phyloP scores from a whole-genome alignment of 2,113 vertebrate genomes.

The Microcebus jonahi region DNA sequence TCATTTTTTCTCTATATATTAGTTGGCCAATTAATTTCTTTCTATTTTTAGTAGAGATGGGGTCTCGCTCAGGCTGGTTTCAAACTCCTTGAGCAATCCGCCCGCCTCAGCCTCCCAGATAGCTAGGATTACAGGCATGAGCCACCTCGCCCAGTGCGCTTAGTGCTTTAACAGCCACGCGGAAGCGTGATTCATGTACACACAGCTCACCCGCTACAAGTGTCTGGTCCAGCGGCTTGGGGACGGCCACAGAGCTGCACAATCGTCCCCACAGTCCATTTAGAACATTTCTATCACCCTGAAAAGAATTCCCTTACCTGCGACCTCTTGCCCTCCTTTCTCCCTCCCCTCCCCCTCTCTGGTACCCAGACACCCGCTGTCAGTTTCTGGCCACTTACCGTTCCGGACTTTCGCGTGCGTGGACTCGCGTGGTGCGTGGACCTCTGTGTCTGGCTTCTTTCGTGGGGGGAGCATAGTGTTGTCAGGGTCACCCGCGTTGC shows the following conservation, averaged over 20 bases:
- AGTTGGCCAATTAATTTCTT: too few species aligned
- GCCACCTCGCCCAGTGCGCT: fast-evolving
- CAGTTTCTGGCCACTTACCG: background rate
- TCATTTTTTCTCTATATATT: too few species aligned
- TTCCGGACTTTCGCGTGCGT: background rate
- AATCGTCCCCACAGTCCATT: background rate
- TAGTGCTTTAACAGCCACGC: too few species aligned
- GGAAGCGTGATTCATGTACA: fast-evolving
- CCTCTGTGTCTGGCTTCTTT: background rate
- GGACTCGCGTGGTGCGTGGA: fast-evolving
- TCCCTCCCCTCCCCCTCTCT: fast-evolving
- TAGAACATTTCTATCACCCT: background rate
- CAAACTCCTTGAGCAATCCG: too few species aligned
- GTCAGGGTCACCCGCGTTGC: fast-evolving
- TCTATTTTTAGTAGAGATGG: too few species aligned
- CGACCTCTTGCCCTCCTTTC: fast-evolving
- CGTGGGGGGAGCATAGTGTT: too few species aligned
- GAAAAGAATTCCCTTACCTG: background rate
- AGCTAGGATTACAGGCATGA: too few species aligned
- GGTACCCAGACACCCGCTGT: fast-evolving
- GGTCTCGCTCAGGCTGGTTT: too few species aligned
- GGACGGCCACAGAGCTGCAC: fast-evolving
- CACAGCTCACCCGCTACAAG: fast-evolving
- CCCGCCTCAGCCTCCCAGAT: too few species aligned
- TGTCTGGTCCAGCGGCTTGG: background rate